Percentiles rank a stretch among this genome's conserved stretches.
Conservation (phyloP, 2,888 invertebrate genomes). For the Cephus sareptanus region DNA sequence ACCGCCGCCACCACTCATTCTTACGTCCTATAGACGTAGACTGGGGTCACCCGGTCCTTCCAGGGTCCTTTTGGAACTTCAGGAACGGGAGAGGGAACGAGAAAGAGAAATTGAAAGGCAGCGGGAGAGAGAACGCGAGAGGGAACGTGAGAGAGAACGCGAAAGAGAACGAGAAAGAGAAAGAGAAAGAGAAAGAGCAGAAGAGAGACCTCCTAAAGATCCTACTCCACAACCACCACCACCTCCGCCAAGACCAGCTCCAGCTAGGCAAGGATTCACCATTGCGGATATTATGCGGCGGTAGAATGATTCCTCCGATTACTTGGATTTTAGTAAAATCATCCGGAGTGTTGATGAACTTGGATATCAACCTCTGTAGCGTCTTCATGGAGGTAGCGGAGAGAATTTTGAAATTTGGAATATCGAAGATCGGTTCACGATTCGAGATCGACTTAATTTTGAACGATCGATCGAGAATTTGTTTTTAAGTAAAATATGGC, state of each 20-base stretch:
- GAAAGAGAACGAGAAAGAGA: conserved; percentile 36
- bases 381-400: not conserved
- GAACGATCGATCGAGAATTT: no score
- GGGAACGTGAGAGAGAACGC: conserved; percentile 41
- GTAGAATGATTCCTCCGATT: conserved; percentile 62
- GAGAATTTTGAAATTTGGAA: no score
- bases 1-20: conserved; percentile 58
- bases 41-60: conserved; percentile 61
- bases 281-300: conserved; percentile 93
- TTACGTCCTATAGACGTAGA: conserved; percentile 59
- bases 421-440: no score
- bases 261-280: conserved; percentile 84
- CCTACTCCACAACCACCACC: conserved; percentile 65
- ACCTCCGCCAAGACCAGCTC: conserved; percentile 72
- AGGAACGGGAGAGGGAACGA: conserved; percentile 57
- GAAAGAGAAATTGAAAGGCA: conserved; percentile 46
- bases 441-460: no score
- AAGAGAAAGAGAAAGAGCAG: conserved; percentile 32
- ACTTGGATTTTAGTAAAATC: not conserved
- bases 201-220: conserved; percentile 63
- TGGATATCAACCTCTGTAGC: not conserved
- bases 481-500: no score
- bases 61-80: conserved; percentile 57
- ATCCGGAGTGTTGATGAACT: not conserved
- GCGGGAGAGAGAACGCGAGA: conserved; percentile 41